Base-by-base conservation (phyloP, 30 jellyfish, hydroid and myxozoan species). In the Hydractinia symbiolongicarpus region DNA sequence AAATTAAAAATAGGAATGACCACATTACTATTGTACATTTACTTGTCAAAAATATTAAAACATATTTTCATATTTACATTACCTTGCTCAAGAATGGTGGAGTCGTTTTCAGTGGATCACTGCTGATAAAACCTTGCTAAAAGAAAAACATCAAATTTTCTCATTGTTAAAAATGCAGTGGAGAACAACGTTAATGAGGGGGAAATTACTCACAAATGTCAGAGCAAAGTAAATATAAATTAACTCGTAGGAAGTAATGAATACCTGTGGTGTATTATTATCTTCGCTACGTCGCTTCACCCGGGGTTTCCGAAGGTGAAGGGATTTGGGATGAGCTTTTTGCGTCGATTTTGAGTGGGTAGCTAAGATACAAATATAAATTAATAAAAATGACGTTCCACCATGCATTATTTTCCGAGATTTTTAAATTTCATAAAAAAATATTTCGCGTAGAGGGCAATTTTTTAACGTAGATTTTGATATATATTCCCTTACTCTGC, bases 221-320 rank as follows among this genome's bases (percentile, higher is more conserved):
- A 30, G 44, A 30, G 2, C 44, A 30, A 20, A 9, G 9, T 73
- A 6, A 73, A 21, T 6, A 40, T 4, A 13, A 14, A 73, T 4
- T 16, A 7, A 78, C 20, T 44, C 16, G 7, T 61, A 61, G 49
- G 10, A 72, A 50, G 73, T 7, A 52, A 11, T 49, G 78, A 11
- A 76, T 49, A 50, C 44, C 4, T 50, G 15, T n/a, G 40, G 50
- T 50, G 60, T 61, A 16, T 61, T 75, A 78, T 76, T 79, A 61
- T 71, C 85, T 20, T 83, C 89, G 53, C 78, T 70, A 51, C 93
- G 89, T 81, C 88, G 76, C 61, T 89, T 89, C 6, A 89, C 93
- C 72, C 86, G 84, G 76, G 97, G 97, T 83, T 84, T 83, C 61
- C 92, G 56, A 10, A 84, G 84, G 8, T 77, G 84, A 13, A 77